Evolutionary conservation across 2,888 invertebrate genomes (phyloP).

Genomic region (Cynaeus angustus): DNA sequence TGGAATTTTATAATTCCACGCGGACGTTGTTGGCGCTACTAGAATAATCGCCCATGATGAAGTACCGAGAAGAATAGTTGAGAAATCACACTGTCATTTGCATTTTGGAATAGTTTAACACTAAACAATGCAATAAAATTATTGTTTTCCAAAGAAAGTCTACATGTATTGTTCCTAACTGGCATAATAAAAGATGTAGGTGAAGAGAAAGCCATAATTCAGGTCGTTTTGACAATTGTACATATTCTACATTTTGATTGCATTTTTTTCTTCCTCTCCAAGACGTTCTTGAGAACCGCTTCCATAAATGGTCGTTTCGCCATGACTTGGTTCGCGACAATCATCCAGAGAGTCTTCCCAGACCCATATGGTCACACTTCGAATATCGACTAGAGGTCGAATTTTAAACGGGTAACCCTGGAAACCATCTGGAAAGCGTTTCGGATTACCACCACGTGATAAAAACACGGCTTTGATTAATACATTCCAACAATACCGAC

Average conservation of each 20-base stretch:
- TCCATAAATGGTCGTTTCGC: conserved; percentile 43
- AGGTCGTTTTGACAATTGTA: conserved; percentile 9
- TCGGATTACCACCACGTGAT: conserved; percentile 19
- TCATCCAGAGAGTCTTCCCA: conserved; percentile 13
- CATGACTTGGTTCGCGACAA: conserved; percentile 28
- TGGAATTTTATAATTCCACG: conserved; percentile 39
- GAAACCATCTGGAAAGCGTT: conserved; percentile 2
- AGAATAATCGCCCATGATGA: conserved; percentile 18
- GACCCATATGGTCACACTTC: conserved; percentile 28
- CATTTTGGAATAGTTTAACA: conserved; percentile 19
- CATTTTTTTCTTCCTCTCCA: background rate
- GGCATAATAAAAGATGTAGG: background rate
- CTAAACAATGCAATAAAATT: conserved; percentile 26
- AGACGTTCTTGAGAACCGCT: conserved; percentile 49
- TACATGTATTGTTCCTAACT: conserved; percentile 14
- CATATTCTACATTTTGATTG: background rate
- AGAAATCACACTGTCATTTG: conserved; percentile 23
- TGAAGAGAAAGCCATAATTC: conserved; percentile 13
- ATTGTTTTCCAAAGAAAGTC: conserved; percentile 39
- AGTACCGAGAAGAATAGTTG: conserved; percentile 5
- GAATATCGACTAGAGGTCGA: background rate
- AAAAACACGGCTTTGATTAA: conserved; percentile 20
- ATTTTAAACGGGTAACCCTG: background rate
- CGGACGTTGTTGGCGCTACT: conserved; percentile 14
- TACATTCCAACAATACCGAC: conserved; percentile 23